phyloP scores from a whole-genome alignment of 2,113 vertebrate species.

The Hemibagrus wyckioides region DNA sequence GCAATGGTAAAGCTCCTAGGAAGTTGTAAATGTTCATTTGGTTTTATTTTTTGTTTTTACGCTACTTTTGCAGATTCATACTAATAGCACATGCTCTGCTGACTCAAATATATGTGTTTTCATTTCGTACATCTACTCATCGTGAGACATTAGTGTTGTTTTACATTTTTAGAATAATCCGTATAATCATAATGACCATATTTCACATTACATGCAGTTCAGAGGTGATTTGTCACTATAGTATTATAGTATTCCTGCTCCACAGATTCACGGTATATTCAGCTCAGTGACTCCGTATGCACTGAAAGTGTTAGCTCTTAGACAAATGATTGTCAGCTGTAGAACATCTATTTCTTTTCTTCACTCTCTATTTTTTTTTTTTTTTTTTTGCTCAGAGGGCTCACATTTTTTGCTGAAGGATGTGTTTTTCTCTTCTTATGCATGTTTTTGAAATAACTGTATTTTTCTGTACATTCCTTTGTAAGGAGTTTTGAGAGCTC shows the following conservation, averaged over 20 bases:
- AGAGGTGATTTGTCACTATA: neutral
- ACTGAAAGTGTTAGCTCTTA: neutral
- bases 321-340: neutral
- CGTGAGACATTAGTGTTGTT: neutral
- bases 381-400: neutral
- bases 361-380: neutral
- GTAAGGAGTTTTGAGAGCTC: constrained; percentile 49
- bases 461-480: constrained; percentile 38
- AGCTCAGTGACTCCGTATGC: neutral
- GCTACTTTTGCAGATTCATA: neutral
- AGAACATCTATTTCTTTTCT: neutral
- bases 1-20: neutral
- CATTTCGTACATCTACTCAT: neutral
- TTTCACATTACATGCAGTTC: neutral
- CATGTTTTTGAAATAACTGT: constrained; percentile 9
- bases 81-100: neutral
- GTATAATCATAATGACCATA: neutral
- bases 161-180: neutral
- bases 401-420: neutral
- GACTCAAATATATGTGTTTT: neutral
- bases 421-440: constrained; percentile 9
- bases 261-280: neutral
- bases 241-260: neutral
- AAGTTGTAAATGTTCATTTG: constrained; percentile 1
- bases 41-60: neutral